Conservation (phyloP, 1,140 invertebrate genomes). For the Procambarus clarkii region DNA sequence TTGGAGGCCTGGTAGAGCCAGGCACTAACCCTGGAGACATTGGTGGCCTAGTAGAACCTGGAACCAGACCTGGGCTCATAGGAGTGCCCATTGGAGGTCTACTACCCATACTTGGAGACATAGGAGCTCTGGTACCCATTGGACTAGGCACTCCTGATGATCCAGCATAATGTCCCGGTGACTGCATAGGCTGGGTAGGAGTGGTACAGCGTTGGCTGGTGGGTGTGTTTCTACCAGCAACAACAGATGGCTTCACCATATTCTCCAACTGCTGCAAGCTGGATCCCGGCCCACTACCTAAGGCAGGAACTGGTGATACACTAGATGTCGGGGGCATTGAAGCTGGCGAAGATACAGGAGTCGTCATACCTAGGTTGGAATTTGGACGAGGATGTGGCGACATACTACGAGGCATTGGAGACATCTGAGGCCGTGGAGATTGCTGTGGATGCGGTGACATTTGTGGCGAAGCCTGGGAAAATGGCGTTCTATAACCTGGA, state of each 20-base stretch:
- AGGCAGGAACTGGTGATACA: conserved; percentile 33
- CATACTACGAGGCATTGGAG: conserved; percentile 68
- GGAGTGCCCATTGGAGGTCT: conserved; percentile 59
- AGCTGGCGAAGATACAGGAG: conserved; percentile 68
- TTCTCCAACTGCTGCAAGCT: conserved; percentile 71
- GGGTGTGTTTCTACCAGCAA: conserved; percentile 65
- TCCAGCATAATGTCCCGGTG: conserved; percentile 58
- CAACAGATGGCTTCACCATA: conserved; percentile 66
- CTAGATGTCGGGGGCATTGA: conserved; percentile 53
- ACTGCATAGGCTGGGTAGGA: conserved; percentile 62
- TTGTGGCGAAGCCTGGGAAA: conserved; percentile 69
- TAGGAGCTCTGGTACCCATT: conserved; percentile 61
- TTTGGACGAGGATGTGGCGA: conserved; percentile 62
- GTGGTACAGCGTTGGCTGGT: conserved; percentile 58
- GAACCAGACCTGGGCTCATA: conserved; percentile 68
- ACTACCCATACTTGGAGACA: conserved; percentile 65
- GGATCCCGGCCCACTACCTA: conserved; percentile 42
- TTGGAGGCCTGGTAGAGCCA: conserved; percentile 25
- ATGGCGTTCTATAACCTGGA: conserved; percentile 64
- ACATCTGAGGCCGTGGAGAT: conserved; percentile 71
- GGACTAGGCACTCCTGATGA: conserved; percentile 67
- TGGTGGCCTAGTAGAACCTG: conserved; percentile 49
- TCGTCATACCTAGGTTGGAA: conserved; percentile 64
- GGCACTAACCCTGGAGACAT: conserved; percentile 68
- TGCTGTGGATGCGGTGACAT: conserved; percentile 70